Percentiles rank a stretch among this genome's conserved stretches.
Conservation (phyloP, 1,140 invertebrate species). For the Coenobita brevimanus region DNA sequence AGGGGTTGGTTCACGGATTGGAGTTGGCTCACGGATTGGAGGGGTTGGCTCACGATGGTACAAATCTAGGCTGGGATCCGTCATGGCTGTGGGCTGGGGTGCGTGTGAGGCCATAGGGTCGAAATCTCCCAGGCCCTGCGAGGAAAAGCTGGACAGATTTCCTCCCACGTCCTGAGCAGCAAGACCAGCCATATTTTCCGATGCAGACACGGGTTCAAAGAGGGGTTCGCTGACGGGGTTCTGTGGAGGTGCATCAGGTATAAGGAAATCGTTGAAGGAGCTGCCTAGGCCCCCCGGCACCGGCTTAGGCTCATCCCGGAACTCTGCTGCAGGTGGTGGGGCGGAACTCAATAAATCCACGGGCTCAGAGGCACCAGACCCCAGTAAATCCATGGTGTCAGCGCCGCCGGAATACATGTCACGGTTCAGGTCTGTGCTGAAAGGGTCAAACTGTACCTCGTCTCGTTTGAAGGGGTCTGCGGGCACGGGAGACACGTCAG, state of each 20-base stretch:
- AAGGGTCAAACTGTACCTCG: background rate
- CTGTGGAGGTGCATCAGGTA: background rate
- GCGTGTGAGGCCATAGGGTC: background rate
- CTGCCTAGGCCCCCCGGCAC: background rate
- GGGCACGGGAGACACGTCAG: constrained; percentile 8
- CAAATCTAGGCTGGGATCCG: constrained; percentile 1
- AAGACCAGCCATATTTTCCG: background rate
- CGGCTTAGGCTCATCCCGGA: background rate
- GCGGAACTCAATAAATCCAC: background rate
- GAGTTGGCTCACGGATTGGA: constrained; percentile 16
- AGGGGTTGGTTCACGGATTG: constrained; percentile 18
- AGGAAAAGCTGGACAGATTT: no score
- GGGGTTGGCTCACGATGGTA: constrained; percentile 40
- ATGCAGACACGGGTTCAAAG: background rate
- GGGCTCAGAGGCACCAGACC: background rate
- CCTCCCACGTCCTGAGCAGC: background rate
- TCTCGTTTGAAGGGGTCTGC: constrained; percentile 8
- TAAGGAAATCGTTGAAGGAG: constrained; percentile 9
- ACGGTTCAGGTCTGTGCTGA: background rate
- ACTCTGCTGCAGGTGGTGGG: background rate
- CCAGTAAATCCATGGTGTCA: constrained; percentile 1
- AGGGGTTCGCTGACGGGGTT: constrained; percentile 16
- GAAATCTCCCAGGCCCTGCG: no score
- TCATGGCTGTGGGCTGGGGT: background rate
- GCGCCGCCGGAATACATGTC: background rate